phyloP scores from a whole-genome alignment of 1,140 invertebrate genomes.

The Aphaenogaster rudis region DNA sequence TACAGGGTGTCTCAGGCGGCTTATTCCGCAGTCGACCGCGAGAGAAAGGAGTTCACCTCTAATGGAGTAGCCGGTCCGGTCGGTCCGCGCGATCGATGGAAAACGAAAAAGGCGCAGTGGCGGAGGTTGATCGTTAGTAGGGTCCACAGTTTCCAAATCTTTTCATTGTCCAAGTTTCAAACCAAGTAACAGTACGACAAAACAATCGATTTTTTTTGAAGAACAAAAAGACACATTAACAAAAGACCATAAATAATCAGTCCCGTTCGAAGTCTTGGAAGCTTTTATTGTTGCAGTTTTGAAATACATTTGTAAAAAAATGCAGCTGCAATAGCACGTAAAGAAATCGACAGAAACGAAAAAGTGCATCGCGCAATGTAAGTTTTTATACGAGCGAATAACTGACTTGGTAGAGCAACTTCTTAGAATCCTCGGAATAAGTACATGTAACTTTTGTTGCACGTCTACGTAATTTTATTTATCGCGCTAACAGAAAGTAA shows the following conservation, averaged over 20 bases:
- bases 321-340: neutral
- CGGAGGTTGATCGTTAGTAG: neutral
- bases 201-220: neutral
- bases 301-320: neutral
- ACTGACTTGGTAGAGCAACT: neutral
- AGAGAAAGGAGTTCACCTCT: constrained; percentile 67
- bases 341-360: neutral
- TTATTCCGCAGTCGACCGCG: constrained; percentile 49
- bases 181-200: neutral
- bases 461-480: neutral
- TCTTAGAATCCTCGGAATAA: neutral
- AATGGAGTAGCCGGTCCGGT: constrained; percentile 13
- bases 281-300: neutral
- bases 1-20: constrained; percentile 72
- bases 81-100: constrained; percentile 14
- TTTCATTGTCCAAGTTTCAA: neutral
- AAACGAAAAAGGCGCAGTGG: constrained; percentile 24
- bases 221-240: neutral
- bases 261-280: neutral
- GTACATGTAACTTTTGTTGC: neutral
- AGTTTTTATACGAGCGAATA: constrained; percentile 1
- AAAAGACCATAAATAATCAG: neutral
- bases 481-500: neutral
- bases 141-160: neutral
- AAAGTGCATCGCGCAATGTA: neutral